phyloP scores from a whole-genome alignment of 2,797 vertebrate species.

The Pygocentrus nattereri region DNA sequence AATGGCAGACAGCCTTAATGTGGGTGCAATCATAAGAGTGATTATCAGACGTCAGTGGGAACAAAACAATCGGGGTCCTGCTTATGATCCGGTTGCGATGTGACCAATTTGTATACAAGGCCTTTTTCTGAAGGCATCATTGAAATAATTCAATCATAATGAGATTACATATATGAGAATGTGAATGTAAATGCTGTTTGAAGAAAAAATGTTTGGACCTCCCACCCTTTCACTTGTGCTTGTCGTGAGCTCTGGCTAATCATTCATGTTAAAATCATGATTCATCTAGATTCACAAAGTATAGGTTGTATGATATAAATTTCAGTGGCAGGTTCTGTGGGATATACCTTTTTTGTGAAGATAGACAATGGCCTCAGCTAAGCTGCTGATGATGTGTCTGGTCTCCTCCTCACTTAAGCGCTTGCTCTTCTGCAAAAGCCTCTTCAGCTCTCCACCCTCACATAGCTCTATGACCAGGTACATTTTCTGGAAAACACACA shows the following conservation, averaged over 20 bases:
- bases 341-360: constrained; percentile 75
- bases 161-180: constrained; percentile 22
- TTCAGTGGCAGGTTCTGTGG: no score
- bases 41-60: constrained; percentile 57
- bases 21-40: constrained; percentile 52
- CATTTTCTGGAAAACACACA: constrained; percentile 77
- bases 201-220: not conserved
- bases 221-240: not conserved
- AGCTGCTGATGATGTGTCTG: constrained; percentile 82
- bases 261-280: no score
- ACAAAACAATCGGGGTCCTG: constrained; percentile 50
- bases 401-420: constrained; percentile 86
- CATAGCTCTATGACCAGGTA: constrained; percentile 89
- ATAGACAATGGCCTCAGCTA: constrained; percentile 83
- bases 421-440: constrained; percentile 78
- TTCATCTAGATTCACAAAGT: not conserved
- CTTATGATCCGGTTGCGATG: constrained; percentile 43
- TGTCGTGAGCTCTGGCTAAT: not conserved
- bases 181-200: constrained; percentile 21
- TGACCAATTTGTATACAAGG: constrained; percentile 51
- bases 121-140: constrained; percentile 29
- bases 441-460: constrained; percentile 84
- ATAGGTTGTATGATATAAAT: not conserved
- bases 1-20: constrained; percentile 63
- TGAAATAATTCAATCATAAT: constrained; percentile 13